Evolutionary conservation across 2,888 invertebrate genomes (phyloP).

Genomic region (Drosophila pegasa): DNA sequence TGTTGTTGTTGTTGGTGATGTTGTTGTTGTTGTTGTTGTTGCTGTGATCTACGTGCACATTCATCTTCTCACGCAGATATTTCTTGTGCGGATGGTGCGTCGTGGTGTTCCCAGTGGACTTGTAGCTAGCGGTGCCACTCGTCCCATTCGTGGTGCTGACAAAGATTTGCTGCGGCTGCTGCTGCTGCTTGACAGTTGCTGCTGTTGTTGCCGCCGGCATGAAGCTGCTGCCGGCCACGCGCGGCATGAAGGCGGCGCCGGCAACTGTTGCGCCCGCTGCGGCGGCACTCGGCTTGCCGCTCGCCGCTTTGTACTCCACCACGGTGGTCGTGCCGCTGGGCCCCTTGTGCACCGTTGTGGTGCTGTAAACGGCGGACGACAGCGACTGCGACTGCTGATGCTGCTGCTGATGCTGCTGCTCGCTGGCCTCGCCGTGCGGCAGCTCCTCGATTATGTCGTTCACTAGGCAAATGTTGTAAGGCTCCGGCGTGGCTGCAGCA

Average conservation of each 20-base stretch:
- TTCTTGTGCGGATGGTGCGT: constrained; percentile 85
- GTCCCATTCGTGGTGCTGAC: constrained; percentile 67
- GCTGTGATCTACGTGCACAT: constrained; percentile 82
- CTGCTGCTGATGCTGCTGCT: constrained; percentile 37
- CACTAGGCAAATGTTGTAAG: constrained; percentile 64
- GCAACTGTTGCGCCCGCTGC: constrained; percentile 14
- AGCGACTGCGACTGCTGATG: constrained; percentile 22
- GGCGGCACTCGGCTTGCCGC: constrained; percentile 68
- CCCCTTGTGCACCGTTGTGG: constrained; percentile 84
- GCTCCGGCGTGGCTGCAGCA: constrained; percentile 16
- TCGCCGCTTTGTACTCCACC: constrained; percentile 83
- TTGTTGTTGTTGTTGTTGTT: constrained; percentile 42
- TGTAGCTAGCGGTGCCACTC: constrained; percentile 39
- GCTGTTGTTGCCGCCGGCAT: constrained; percentile 45
- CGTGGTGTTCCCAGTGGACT: constrained; percentile 61
- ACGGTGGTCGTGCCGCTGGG: constrained; percentile 85
- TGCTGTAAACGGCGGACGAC: constrained; percentile 77
- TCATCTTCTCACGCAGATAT: constrained; percentile 85
- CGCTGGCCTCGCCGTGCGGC: constrained; percentile 33
- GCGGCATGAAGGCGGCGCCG: constrained; percentile 36
- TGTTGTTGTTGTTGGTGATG: constrained; percentile 37
- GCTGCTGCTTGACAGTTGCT: constrained; percentile 50
- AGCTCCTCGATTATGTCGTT: constrained; percentile 75
- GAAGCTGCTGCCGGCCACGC: constrained; percentile 32
- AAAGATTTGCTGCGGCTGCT: constrained; percentile 51